Evolutionary conservation across 2,888 invertebrate genomes (phyloP), one percentile per base, ranked within the genome.

Genomic region (Plusia festucae): DNA sequence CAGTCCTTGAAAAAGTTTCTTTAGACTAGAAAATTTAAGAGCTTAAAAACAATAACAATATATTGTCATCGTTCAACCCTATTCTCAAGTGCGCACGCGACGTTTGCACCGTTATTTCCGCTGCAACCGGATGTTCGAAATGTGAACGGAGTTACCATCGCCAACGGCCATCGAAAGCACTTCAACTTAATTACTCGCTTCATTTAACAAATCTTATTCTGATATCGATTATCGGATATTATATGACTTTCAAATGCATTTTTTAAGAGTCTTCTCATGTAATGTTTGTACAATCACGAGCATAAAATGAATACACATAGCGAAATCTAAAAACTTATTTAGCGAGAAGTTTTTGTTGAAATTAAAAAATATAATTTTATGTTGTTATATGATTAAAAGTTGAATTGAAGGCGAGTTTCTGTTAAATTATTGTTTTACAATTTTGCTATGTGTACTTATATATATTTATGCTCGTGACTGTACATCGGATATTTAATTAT

Each of bases 41-140:
- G 1, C n/a, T 6, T 0, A 40, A n/a, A n/a, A 40, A 40, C n/a
- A n/a, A n/a, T 7, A 40, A 40, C 6, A 40, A n/a, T n/a, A n/a
- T 15, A n/a, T n/a, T 40, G 1, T 20, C 16, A 46, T 11, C 0
- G 54, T 55, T 18, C 66, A 80, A 59, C 71, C 78, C 69, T 74
- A 77, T 54, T 65, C 52, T 53, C 27, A 61, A 62, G 57, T 75
- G 84, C 81, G 90, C 90, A 90, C 88, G 89, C 88, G 88, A 82
- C 85, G 76, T 65, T 76, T 63, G 70, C 84, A 85, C 91, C 88
- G 91, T 92, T 90, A 91, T 88, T 90, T 92, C 92, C 93, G 90
- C 66, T 82, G 83, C 82, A 88, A 68, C 84, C 84, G 86, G 86
- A 87, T 81, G 79, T 79, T 56, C 60, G 24, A 73, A 80, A 84